phyloP scores from a whole-genome alignment of 2,797 vertebrate genomes.

The Manis crassicaudata region DNA sequence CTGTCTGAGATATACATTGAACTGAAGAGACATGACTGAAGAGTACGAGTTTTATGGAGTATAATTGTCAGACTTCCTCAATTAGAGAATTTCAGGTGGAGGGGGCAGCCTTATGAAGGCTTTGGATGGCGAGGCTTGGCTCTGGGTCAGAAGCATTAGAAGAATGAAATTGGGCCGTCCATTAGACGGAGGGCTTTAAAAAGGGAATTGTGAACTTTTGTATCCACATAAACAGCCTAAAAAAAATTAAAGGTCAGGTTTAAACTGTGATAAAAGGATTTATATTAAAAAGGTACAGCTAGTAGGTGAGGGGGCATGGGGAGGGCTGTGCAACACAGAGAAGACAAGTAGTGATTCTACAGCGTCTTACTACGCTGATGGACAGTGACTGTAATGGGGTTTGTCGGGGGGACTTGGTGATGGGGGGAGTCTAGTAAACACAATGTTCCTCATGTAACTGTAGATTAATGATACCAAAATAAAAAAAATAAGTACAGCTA shows the following conservation, averaged over 20 bases:
- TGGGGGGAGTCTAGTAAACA: too few relatives aligned
- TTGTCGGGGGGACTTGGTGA: too few relatives aligned
- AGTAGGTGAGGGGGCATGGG: too few relatives aligned
- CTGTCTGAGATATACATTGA: background rate
- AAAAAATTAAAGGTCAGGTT: constrained; percentile 60
- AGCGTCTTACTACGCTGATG: too few relatives aligned
- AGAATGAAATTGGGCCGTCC: constrained; percentile 62
- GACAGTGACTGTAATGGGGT: too few relatives aligned
- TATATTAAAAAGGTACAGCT: constrained; percentile 28
- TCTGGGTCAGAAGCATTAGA: constrained; percentile 62
- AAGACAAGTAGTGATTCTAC: too few relatives aligned
- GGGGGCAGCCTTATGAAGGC: constrained; percentile 41
- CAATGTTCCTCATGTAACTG: too few relatives aligned
- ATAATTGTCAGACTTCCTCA: constrained; percentile 25
- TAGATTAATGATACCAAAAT: too few relatives aligned
- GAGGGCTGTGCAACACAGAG: too few relatives aligned
- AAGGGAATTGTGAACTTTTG: constrained; percentile 57
- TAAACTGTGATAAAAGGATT: constrained; percentile 52
- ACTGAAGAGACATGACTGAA: background rate
- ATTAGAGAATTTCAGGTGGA: constrained; percentile 43
- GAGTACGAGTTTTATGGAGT: background rate
- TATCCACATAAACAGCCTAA: constrained; percentile 49
- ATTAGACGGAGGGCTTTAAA: constrained; percentile 65
- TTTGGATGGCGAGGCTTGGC: constrained; percentile 53
- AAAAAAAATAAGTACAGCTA: background rate